Evolutionary conservation across 2,888 invertebrate genomes (phyloP), one percentile per base, ranked within the genome.

Genomic region (Chirona hameri): DNA sequence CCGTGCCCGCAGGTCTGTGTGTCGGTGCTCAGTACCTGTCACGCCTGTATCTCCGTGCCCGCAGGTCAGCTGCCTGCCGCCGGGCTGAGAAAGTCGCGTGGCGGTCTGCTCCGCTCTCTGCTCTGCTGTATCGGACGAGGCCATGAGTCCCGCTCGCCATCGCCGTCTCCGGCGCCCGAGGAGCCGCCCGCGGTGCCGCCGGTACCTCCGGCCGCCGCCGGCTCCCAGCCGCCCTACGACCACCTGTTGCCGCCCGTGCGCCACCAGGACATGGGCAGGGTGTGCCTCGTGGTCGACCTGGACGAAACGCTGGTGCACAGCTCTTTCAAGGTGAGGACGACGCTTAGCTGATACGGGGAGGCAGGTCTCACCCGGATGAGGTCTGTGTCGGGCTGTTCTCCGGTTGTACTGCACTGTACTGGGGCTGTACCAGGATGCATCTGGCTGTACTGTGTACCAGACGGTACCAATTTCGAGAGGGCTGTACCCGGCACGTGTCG

Each of bases 281-380:
- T 79, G 14, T 99, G 99, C 91, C 96, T 99, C 94, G 98, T 99
- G 88, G 99, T 99, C 89, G 99, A 99, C 91, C 92, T 99, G 89
- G 99, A 99, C 90, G 99, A 99, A 91, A 99, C 99, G 83, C 92
- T 99, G 89, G 99, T 99, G 88, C 99, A 99, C 91, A 98, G 98
- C 91, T 99, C 99, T 88, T 99, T 99, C 92, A 99, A 98, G 93
- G 97, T 97, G 90, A 89, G 57, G 10, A 18, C 18, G 57, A n/a
- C n/a, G n/a, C n/a, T n/a, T n/a, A n/a, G n/a, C n/a, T n/a, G n/a
- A n/a, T n/a, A n/a, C n/a, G 52, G 52, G 52, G 52, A 14, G 52
- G 52, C 52, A 14, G 52, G 52, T 7, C 10, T 52, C 52, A 14
- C n/a, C n/a, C n/a, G n/a, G n/a, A n/a, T n/a, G n/a, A n/a, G n/a